A percentile compares a stretch with the other conserved stretches of the same genome.
Evolutionary conservation across 2,797 vertebrate species (phyloP).

Genomic region (Micropoecilia bifurca): DNA sequence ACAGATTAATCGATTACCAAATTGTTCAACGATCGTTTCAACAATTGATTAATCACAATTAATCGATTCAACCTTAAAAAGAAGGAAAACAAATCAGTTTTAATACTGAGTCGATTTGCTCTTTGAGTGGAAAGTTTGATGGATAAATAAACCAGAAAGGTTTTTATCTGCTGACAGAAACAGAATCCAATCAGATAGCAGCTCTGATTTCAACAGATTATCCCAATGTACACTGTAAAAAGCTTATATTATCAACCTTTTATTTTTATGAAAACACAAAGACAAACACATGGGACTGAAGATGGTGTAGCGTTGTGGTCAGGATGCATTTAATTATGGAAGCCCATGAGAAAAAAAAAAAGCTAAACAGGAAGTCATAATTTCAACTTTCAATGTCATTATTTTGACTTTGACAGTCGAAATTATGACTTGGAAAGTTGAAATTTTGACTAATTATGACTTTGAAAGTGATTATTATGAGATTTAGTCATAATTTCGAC

Average conservation of each 20-base stretch:
- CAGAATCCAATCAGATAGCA: background rate
- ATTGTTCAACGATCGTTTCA: too few relatives aligned
- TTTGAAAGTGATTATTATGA: too few relatives aligned
- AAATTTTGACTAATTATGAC: too few relatives aligned
- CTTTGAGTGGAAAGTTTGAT: background rate
- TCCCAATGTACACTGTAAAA: background rate
- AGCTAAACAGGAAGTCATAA: too few relatives aligned
- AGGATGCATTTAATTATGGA: background rate
- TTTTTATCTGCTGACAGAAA: background rate
- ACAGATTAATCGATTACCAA: too few relatives aligned
- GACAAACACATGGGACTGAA: background rate
- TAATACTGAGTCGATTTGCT: background rate
- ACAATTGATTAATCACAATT: too few relatives aligned
- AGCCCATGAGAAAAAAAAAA: too few relatives aligned
- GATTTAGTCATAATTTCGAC: too few relatives aligned
- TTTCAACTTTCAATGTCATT: too few relatives aligned
- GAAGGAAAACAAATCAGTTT: background rate
- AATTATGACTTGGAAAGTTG: too few relatives aligned
- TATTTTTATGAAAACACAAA: background rate
- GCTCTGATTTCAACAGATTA: background rate
- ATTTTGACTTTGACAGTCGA: too few relatives aligned
- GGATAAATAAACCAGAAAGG: background rate
- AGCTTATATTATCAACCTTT: background rate
- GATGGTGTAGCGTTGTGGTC: background rate
- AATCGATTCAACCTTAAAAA: background rate